phyloP scores from a whole-genome alignment of 2,797 vertebrate genomes.

The Morus bassanus region DNA sequence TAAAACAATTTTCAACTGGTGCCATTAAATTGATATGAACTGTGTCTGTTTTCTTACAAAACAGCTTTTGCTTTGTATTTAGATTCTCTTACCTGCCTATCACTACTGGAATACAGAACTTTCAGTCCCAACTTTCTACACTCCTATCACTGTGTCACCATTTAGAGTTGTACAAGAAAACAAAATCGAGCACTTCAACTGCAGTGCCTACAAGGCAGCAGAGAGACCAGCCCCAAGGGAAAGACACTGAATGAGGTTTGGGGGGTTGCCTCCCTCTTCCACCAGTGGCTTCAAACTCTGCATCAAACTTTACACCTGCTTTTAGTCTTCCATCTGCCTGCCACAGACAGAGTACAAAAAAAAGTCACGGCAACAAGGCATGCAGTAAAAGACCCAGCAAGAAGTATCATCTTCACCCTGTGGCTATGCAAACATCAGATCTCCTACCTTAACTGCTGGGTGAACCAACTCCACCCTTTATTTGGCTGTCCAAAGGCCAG shows the following conservation, averaged over 20 bases:
- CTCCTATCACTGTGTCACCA: not conserved
- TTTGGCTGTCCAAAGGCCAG: not conserved
- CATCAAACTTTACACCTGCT: not conserved
- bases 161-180: not conserved
- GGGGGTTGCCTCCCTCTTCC: not conserved
- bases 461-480: not conserved
- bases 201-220: not conserved
- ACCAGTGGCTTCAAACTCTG: not conserved
- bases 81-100: not conserved
- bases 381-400: not conserved
- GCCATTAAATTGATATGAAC: accelerated
- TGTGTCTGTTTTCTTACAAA: not conserved
- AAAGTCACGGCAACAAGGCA: not conserved
- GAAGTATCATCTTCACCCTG: not conserved
- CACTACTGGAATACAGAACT: not conserved
- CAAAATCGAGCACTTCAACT: not conserved
- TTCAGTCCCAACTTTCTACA: not conserved
- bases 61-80: not conserved
- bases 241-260: not conserved
- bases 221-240: not conserved
- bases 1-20: not conserved
- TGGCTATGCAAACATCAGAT: not conserved
- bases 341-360: not conserved
- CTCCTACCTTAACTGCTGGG: not conserved
- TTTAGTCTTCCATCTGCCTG: not conserved